These are phyloP conservation scores for Pleuronectes platessa DNA, from an alignment of 2,113 vertebrate species.

Conservation along the genomic window DNA sequence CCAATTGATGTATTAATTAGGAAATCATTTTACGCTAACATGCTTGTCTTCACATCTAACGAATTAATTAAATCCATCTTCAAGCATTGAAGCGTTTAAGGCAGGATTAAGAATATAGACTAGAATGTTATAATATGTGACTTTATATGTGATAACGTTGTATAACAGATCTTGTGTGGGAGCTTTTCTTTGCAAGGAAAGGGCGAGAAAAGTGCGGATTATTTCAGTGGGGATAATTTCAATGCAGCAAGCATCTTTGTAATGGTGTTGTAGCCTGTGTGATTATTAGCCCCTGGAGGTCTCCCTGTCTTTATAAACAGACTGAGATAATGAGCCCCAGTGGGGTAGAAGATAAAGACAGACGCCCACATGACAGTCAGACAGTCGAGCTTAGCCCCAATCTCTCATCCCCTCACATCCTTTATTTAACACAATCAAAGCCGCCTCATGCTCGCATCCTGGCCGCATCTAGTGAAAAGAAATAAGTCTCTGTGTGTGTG, in stretches of 20 bases:
- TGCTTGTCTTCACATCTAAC: conserved; percentile 13
- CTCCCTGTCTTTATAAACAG: conserved; percentile 70
- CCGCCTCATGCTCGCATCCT: conserved; percentile 11
- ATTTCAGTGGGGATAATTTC: conserved; percentile 54
- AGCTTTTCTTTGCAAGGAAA: conserved; percentile 15
- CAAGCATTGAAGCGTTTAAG: conserved; percentile 2
- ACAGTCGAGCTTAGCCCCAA: conserved; percentile 21
- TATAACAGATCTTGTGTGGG: not conserved
- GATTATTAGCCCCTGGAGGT: conserved; percentile 72
- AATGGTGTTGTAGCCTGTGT: conserved; percentile 67
- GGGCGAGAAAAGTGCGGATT: conserved; percentile 26
- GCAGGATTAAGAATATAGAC: conserved; percentile 4
- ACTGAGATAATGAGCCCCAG: conserved; percentile 74
- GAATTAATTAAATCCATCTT: conserved; percentile 25
- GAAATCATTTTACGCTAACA: conserved; percentile 15
- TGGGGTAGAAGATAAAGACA: conserved; percentile 68
- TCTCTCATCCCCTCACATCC: conserved; percentile 36
- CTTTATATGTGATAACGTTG: not conserved
- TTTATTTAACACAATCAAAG: conserved; percentile 46
- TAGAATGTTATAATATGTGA: not conserved
- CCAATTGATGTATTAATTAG: conserved; percentile 21
- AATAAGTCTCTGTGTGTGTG: not conserved
- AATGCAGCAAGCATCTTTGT: conserved; percentile 51
- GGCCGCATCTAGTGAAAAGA: conserved; percentile 2
- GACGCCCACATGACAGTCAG: conserved; percentile 59